phyloP scores from a whole-genome alignment of 64 coral and sea anemone genomes.

The Orbicella faveolata region DNA sequence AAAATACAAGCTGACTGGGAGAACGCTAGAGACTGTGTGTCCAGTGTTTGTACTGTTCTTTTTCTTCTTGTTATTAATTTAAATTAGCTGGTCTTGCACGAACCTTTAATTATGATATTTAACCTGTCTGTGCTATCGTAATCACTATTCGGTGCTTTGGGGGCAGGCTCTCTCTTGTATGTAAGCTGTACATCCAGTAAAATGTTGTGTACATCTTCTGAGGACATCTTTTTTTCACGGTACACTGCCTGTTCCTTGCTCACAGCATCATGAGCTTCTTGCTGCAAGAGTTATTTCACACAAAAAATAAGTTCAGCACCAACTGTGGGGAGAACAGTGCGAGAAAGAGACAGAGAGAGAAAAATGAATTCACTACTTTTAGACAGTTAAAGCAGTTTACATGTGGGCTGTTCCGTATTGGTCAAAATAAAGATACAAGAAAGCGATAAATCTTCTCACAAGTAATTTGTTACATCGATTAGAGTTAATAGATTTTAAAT shows the following conservation, averaged over 20 bases:
- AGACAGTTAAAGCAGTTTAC: neutral
- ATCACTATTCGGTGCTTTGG: slow-evolving; percentile 35
- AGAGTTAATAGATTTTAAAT: too few species aligned
- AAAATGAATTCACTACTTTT: neutral
- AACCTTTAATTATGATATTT: slow-evolving; percentile 96
- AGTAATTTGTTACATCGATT: too few species aligned
- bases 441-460: too few species aligned
- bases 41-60: too few species aligned
- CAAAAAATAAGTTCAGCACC: neutral
- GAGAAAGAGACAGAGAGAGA: too few species aligned
- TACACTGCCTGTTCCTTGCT: neutral
- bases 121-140: slow-evolving; percentile 80
- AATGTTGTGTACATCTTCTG: neutral
- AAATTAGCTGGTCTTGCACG: neutral
- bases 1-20: too few species aligned
- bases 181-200: slow-evolving; percentile 27
- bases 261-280: neutral
- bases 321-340: neutral
- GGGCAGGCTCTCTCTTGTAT: slow-evolving; percentile 38
- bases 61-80: neutral
- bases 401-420: too few species aligned
- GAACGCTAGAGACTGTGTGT: too few species aligned
- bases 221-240: neutral
- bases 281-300: neutral
- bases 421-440: too few species aligned